Evolutionary conservation across 2,797 vertebrate species (phyloP), one percentile per base, ranked within the genome.

Genomic region (Pangasius krempfi): DNA sequence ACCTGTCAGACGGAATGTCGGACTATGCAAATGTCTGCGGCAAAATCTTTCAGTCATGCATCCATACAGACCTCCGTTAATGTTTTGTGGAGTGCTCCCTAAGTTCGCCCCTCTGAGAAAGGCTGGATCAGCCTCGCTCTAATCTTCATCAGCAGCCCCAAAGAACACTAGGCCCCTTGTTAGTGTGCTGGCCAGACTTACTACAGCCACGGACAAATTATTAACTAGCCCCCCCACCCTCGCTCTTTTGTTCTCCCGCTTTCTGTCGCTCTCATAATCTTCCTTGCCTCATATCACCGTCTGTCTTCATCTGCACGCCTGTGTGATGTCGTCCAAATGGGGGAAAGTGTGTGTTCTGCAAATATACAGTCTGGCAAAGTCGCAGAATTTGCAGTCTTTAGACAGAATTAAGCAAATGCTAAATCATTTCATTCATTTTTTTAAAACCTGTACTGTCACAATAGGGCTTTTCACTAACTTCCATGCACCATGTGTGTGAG

Each of bases 101-200:
- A 80, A 60, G 78, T 88, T 90, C 88, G 87, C 87, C 80, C 85
- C 72, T 73, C 80, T 66, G 89, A 92, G 92, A 95, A 90, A 90
- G 92, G 90, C 92, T 73, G 64, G 93, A 94, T 94, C 93, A 92
- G 93, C 87, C 91, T 88, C 1, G 16, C 92, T 94, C 91, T 95
- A 94, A 95, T 95, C 95, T 96, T 93, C 93, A 94, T 94, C 91
- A 90, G 92, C 93, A 93, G 92, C 90, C 92, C 54, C 75, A 86
- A 93, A 94, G 91, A 96, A 96, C 96, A 97, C 94, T 95, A 92
- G 94, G 92, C 85, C 93, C 68, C 94, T 96, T 95, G 96, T 96
- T 94, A 94, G 94, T 92, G 92, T 82, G 88, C 89, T 95, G 94
- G 94, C 93, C 92, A 93, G 93, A 93, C 93, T 94, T 92, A 94